Conservation (phyloP, 2,797 vertebrate genomes). For the Monodelphis domestica region DNA sequence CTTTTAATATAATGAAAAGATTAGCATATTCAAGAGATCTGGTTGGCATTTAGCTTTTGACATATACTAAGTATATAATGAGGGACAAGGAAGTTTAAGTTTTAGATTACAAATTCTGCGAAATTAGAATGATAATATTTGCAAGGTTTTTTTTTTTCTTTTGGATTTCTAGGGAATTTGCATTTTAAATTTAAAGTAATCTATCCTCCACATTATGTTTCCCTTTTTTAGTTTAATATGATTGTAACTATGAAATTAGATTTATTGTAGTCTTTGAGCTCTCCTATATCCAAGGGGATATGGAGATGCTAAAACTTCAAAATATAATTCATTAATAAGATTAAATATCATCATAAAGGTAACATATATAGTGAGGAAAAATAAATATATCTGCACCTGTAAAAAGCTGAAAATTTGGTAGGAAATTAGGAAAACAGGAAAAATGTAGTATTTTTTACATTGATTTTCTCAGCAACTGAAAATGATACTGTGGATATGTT, state of each 20-base stretch:
- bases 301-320: no score
- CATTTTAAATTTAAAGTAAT: background rate
- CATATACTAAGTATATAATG: background rate
- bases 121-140: background rate
- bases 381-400: conserved; percentile 20
- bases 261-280: background rate
- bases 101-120: background rate
- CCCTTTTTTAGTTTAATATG: background rate
- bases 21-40: no score
- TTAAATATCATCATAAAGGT: background rate
- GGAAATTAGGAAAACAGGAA: conserved; percentile 41
- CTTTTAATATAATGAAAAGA: background rate
- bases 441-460: background rate
- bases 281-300: background rate
- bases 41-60: background rate
- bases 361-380: background rate
- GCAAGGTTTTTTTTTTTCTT: no score
- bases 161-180: background rate
- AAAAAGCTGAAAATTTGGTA: conserved; percentile 60
- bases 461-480: conserved; percentile 4
- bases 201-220: background rate
- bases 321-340: background rate
- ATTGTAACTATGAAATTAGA: background rate
- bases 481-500: conserved; percentile 7
- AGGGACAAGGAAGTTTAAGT: no score